Evolutionary conservation across 2,797 vertebrate genomes (phyloP), one percentile per base, ranked within the genome.

Genomic region (Anomalospiza imberbis): DNA sequence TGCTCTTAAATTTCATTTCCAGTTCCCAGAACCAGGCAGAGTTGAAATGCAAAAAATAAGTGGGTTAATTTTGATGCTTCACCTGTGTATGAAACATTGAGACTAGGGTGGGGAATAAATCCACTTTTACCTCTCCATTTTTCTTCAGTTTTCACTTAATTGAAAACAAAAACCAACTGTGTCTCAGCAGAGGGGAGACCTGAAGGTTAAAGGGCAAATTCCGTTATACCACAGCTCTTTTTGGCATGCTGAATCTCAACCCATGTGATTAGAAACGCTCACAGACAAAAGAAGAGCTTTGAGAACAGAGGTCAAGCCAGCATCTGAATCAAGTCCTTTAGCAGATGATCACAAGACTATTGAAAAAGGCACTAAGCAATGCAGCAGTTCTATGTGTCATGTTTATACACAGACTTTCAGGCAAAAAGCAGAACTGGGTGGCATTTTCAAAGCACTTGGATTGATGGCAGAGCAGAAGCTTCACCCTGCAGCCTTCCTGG

Each of bases 151-250:
- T 96, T 89, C 93, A 68, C 92, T 94, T 93, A 96, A 94, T 94
- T 89, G 95, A 96, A 96, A 97, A 97, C 95, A 96, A 95, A 96
- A 97, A 55, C 92, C 87, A 90, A 97, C 95, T 96, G 95, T 96
- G 94, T 97, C 96, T 96, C 96, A 96, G 96, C 95, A 94, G 94
- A 97, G 92, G 90, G 91, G 94, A 95, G 92, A 96, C 78, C 93
- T 92, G 93, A 74, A 93, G 95, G 95, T 97, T 94, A 96, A 96
- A 97, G 95, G 93, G 94, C 94, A 95, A 92, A 96, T 97, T 95
- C 94, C 94, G 22, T 93, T 95, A 88, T 94, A 94, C 85, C 95
- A 74, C 9, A 0, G 88, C 89, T 91, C 95, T 91, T 97, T 96
- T 94, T 96, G 89, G 93, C 93, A 87, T 89, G 89, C 84, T 85